phyloP scores from a whole-genome alignment of 1,140 invertebrate genomes.

The Cotesia glomerata region DNA sequence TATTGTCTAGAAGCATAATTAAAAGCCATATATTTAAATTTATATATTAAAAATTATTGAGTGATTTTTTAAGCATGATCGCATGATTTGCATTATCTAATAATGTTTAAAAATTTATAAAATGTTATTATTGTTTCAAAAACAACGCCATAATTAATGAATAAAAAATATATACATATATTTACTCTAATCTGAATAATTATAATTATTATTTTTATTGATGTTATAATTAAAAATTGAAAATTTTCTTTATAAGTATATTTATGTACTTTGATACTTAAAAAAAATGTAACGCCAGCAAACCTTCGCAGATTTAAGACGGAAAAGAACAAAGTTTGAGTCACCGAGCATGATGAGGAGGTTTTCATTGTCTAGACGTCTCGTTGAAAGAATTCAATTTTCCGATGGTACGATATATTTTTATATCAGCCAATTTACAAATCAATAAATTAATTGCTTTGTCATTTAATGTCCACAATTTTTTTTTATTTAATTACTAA shows the following conservation, averaged over 20 bases:
- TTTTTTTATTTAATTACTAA: neutral
- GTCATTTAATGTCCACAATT: conserved; percentile 5
- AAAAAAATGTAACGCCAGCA: conserved; percentile 36
- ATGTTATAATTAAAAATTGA: conserved; percentile 7
- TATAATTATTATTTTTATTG: neutral
- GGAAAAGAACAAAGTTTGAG: conserved; percentile 59
- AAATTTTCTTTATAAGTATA: neutral
- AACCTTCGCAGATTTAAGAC: conserved; percentile 53
- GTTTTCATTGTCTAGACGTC: conserved; percentile 51
- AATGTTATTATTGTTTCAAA: neutral
- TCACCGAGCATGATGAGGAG: conserved; percentile 46
- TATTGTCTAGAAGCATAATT: too few relatives aligned
- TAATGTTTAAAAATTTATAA: neutral
- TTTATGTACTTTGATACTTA: neutral
- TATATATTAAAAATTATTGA: conserved; percentile 5
- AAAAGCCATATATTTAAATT: neutral
- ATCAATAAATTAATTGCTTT: conserved; percentile 28
- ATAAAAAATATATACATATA: neutral
- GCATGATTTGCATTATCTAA: too few relatives aligned
- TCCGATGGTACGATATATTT: conserved; percentile 50
- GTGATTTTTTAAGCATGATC: too few relatives aligned
- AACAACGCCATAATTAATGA: neutral
- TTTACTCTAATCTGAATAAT: neutral
- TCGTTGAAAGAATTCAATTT: conserved; percentile 53
- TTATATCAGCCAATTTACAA: conserved; percentile 10